Evolutionary conservation across 2,113 vertebrate species (phyloP).

Genomic region (Vulpes vulpes): DNA sequence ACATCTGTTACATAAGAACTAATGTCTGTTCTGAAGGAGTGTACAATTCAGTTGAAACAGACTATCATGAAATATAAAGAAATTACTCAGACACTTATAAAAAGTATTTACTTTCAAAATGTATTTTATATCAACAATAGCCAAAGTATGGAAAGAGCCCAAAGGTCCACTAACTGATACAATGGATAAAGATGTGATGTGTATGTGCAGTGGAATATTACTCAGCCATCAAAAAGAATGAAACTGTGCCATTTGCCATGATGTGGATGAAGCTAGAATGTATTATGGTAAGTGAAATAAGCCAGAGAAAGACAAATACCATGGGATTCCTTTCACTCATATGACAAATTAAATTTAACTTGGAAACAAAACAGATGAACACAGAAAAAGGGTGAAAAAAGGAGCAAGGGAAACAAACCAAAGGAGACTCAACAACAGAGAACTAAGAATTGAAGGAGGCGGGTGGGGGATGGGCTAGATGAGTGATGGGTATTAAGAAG

Average conservation of each 20-base stretch:
- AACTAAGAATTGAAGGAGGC: not conserved
- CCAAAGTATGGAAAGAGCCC: not conserved
- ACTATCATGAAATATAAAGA: not conserved
- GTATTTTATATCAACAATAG: not conserved
- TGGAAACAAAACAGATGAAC: not conserved
- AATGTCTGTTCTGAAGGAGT: conserved; percentile 17
- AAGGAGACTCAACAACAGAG: not conserved
- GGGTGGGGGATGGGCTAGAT: not conserved
- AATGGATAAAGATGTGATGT: not conserved
- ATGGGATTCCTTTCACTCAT: not conserved
- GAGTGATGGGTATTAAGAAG: not conserved
- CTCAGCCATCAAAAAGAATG: not conserved
- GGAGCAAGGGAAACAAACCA: not conserved
- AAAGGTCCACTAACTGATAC: not conserved
- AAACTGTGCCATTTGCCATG: not conserved
- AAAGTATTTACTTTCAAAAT: conserved; percentile 38
- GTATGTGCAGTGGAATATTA: not conserved
- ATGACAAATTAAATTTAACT: not conserved
- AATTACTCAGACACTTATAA: conserved; percentile 4
- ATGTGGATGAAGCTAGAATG: not conserved
- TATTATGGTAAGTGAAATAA: not conserved
- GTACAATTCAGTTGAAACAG: conserved; percentile 32
- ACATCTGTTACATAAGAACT: not conserved
- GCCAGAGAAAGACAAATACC: not conserved
- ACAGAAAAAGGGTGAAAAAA: not conserved